A percentile compares a stretch with the other conserved stretches of the same genome.
Conservation (phyloP, 2,888 invertebrate species). For the Macaria liturata region DNA sequence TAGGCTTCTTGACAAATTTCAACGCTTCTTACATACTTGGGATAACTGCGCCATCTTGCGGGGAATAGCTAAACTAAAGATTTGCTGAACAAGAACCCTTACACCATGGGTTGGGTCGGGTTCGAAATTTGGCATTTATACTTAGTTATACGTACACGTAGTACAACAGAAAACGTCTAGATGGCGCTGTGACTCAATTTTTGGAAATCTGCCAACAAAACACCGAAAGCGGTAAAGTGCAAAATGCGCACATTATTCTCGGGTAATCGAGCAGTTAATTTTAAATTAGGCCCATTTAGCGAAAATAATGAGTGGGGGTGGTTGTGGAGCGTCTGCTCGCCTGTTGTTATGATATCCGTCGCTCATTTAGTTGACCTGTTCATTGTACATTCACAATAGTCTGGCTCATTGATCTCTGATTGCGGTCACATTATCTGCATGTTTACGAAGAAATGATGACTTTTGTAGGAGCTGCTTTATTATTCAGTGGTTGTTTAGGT, state of each 20-base stretch:
- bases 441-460: no score
- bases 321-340: conserved; percentile 42
- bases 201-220: neutral
- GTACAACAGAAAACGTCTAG: conserved; percentile 49
- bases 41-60: conserved; percentile 49
- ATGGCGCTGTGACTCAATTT: conserved; percentile 45
- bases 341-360: conserved; percentile 54
- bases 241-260: conserved; percentile 63
- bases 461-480: no score
- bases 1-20: no score
- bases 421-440: no score
- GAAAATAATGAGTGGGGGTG: conserved; percentile 65
- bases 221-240: conserved; percentile 36
- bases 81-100: neutral
- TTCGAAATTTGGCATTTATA: neutral
- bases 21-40: no score
- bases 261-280: conserved; percentile 78
- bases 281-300: conserved; percentile 74
- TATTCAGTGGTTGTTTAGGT: conserved; percentile 31
- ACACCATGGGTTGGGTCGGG: neutral
- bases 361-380: conserved; percentile 39
- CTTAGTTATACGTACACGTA: conserved; percentile 7
- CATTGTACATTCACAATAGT: conserved; percentile 10
- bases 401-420: conserved; percentile 26
- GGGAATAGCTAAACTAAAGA: conserved; percentile 32